phyloP scores from a whole-genome alignment of 1,140 invertebrate genomes.

The Goniozus legneri region DNA sequence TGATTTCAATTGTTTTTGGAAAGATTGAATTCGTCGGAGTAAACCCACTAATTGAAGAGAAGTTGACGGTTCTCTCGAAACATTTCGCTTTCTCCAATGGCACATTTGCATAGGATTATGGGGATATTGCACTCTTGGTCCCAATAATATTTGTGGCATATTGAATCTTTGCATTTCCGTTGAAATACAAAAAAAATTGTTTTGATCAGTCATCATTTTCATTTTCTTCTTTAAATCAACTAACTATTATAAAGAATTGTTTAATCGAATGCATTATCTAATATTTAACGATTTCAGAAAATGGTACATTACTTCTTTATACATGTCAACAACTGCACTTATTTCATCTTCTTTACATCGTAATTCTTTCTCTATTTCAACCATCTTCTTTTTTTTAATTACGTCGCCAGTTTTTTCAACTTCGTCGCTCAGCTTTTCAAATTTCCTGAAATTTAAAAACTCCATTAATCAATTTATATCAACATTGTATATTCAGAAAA shows the following conservation, averaged over 20 bases:
- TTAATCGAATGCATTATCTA: not conserved
- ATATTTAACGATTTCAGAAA: not conserved
- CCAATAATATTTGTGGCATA: constrained; percentile 3
- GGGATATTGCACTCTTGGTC: constrained; percentile 4
- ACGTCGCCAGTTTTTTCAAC: constrained; percentile 33
- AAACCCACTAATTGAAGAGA: constrained; percentile 29
- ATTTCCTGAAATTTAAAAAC: constrained; percentile 43
- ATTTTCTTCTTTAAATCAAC: constrained; percentile 51
- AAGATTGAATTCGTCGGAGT: constrained; percentile 41
- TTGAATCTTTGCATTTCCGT: constrained; percentile 6
- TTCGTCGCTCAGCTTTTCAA: constrained; percentile 45
- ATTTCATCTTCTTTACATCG: constrained; percentile 55
- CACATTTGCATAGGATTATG: constrained; percentile 6
- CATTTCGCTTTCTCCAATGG: constrained; percentile 9
- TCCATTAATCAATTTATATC: constrained; percentile 3
- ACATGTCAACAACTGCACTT: constrained; percentile 51
- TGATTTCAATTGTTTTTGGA: constrained; percentile 39
- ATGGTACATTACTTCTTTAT: constrained; percentile 49
- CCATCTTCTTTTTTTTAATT: constrained; percentile 44
- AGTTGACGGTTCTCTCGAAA: constrained; percentile 22
- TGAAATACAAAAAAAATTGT: constrained; percentile 37
- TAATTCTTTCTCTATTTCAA: constrained; percentile 46
- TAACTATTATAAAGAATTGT: constrained; percentile 29
- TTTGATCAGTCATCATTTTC: constrained; percentile 41
- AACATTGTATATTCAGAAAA: not conserved